Base-by-base conservation (phyloP, 2,888 invertebrate species). In the Xylota segnis region DNA sequence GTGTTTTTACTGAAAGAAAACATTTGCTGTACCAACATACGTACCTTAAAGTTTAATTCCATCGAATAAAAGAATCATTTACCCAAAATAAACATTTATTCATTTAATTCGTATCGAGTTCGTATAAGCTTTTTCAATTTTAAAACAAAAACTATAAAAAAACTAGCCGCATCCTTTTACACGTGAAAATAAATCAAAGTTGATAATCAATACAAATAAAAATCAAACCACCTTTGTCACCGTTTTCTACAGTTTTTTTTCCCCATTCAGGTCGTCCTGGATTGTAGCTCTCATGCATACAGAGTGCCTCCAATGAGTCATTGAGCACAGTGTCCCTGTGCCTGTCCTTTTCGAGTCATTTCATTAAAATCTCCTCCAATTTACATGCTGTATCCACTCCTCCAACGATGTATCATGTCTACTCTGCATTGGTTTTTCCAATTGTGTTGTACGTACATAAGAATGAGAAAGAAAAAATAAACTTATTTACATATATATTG, bases 321-420 rank as follows among this genome's bases (percentile, higher is more conserved):
- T 58, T 66, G 83, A 66, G 43, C 47, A 40, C 9, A 43, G 61
- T 65, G 29, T 74, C 34, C 23, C 23, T 23, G 23, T 23, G 23
- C 23, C 63, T 58, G 23, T 71, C 29, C 34, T 43, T 65, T 50
- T 18, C 40, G 61, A 43, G n/a, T 61, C 34, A 37, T 78, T 54
- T 63, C 79, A 79, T 66, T 84, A 79, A 79, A 84, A 79, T 71
- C 75, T 84, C 37, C 59, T 75, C 70, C 79, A 81, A 70, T 84
- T 84, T 84, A 65, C 79, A 66, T 75, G 75, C 50, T 81, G 79
- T 70, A 70, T 75, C 84, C 81, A 84, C 65, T 81, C 58, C 65
- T 81, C 58, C 43, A 79, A 52, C 12, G 79, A 75, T 58, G 70
- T 75, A 75, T 79, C 59, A 81, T 52, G 65, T 75, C 75, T 79